Conservation (phyloP, 2,113 vertebrate genomes). For the Rhinopomastus cyanomelas region DNA sequence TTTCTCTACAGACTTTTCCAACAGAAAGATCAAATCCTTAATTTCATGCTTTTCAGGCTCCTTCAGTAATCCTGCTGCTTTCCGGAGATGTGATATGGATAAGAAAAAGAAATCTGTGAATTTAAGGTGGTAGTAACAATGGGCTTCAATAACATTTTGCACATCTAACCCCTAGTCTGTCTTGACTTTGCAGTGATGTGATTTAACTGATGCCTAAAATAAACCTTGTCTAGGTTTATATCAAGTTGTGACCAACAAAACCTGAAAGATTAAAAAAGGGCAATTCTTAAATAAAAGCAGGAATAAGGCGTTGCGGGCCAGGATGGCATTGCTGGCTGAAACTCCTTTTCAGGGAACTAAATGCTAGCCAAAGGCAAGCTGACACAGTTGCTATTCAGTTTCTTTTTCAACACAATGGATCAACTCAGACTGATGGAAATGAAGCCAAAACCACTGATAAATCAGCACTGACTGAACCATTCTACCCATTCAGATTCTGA, state of each 20-base stretch:
- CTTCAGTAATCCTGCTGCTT: background rate
- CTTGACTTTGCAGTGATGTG: background rate
- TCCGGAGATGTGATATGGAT: background rate
- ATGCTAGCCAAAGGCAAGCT: background rate
- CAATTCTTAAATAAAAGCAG: background rate
- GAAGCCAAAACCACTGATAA: background rate
- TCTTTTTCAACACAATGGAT: background rate
- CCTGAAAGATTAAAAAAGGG: background rate
- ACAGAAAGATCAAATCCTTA: background rate
- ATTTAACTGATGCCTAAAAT: background rate
- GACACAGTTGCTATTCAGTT: conserved; percentile 3
- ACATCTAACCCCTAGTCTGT: background rate
- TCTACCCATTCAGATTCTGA: background rate
- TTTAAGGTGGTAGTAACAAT: background rate
- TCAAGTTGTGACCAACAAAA: background rate
- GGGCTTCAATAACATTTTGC: background rate
- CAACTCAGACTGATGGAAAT: background rate
- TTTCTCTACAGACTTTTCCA: background rate
- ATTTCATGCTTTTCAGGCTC: background rate
- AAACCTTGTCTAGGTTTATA: background rate
- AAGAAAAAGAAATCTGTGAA: background rate
- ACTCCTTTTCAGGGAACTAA: background rate
- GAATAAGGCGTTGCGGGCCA: background rate
- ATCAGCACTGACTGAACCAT: background rate
- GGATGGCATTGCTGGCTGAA: background rate